A percentile compares a stretch with the other conserved stretches of the same genome.
Conservation (phyloP, 2,113 vertebrate genomes). For the Pangasianodon hypophthalmus region DNA sequence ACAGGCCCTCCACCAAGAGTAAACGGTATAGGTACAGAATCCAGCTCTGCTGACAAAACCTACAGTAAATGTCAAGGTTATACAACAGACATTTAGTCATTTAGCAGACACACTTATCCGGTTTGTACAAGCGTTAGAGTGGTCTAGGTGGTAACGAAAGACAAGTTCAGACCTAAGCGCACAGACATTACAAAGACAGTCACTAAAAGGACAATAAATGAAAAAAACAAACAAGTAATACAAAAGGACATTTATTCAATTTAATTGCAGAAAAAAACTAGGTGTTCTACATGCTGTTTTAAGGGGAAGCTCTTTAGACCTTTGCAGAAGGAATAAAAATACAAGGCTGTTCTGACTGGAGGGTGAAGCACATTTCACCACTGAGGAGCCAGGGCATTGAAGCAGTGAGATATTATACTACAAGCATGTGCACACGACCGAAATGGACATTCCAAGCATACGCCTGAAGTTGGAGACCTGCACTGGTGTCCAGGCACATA, state of each 20-base stretch:
- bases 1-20: background rate
- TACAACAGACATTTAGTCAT: background rate
- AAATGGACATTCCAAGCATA: background rate
- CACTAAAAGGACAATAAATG: background rate
- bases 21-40: background rate
- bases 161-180: background rate
- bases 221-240: background rate
- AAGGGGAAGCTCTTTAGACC: background rate
- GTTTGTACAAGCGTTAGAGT: background rate
- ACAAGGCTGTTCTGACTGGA: background rate
- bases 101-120: background rate
- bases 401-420: background rate
- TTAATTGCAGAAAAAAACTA: background rate
- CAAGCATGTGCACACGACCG: background rate
- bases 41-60: background rate
- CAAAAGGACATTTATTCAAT: background rate
- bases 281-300: background rate
- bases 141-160: background rate
- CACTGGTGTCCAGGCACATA: background rate
- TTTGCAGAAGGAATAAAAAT: background rate
- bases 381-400: background rate
- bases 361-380: background rate
- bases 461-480: background rate
- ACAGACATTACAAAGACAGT: background rate
- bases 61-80: conserved; percentile 12